Evolutionary conservation across 2,888 invertebrate species (phyloP), one percentile per base, ranked within the genome.

Genomic region (Diaphora mendica): DNA sequence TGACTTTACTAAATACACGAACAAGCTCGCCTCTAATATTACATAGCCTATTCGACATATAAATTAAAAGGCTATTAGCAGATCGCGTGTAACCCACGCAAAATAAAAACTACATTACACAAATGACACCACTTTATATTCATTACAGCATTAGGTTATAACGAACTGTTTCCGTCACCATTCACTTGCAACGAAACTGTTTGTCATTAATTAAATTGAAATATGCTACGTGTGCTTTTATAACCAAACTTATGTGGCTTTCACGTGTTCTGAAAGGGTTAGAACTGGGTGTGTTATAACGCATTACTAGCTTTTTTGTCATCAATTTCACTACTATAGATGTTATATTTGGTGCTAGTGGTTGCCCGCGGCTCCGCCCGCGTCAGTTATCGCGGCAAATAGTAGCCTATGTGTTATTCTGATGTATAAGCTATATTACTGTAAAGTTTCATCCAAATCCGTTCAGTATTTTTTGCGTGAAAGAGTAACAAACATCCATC

Each of bases 81-180:
- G 48, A 35, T 51, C 67, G 66, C 42, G 66, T 66, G 66, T 26
- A 23, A 62, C 59, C 15, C 30, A 35, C n/a, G 35, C 55, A 39
- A 33, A 68, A 55, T 62, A 30, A 51, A 55, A 68, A 55, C n/a
- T 23, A 35, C 48, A 55, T 68, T 15, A 68, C n/a, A 23, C 4
- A 68, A 68, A 39, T 35, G 68, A 68, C 35, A 68, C n/a, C 68
- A 68, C 68, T 68, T 68, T 68, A 55, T 68, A 35, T 68, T 68
- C 55, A 68, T 68, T 68, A 68, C 35, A 55, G n/a, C 51, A 39
- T 68, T 68, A 68, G 35, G 68, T n/a, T 55, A 68, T 68, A 68
- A 68, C 51, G 55, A 68, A 55, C 68, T 68, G 51, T 68, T 68
- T 51, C 23, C 35, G 68, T 35, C 35, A 33, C 23, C 35, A n/a